Evolutionary conservation across 2,888 invertebrate species (phyloP).

Genomic region (Halictus ligatus): DNA sequence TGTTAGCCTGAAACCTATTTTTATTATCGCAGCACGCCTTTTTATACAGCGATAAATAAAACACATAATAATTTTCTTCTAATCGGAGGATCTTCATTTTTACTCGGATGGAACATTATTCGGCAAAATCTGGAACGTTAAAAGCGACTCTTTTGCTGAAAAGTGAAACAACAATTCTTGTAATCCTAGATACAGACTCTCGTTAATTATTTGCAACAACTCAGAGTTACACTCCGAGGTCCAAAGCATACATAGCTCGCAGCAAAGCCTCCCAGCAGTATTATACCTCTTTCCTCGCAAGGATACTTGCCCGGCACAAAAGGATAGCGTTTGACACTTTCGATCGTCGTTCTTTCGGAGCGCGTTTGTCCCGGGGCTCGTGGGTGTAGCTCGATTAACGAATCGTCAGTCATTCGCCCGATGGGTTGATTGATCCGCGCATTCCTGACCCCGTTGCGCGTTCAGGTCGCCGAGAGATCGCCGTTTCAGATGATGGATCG

Average conservation of each 20-base stretch:
- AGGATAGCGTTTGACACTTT: background rate
- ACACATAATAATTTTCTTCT: background rate
- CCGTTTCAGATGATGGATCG: slow-evolving; percentile 58
- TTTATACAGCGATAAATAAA: background rate
- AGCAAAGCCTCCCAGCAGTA: background rate
- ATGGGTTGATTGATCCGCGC: slow-evolving; percentile 55
- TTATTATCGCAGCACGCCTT: background rate
- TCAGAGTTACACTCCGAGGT: no score
- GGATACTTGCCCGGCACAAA: accelerated
- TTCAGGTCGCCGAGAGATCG: slow-evolving; percentile 33
- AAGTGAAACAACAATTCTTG: no score
- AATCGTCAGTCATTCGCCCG: slow-evolving; percentile 50
- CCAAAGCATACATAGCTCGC: no score
- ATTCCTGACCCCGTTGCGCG: slow-evolving; percentile 47
- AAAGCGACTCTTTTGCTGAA: no score
- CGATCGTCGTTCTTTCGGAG: background rate
- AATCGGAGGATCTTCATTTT: background rate
- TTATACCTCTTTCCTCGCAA: no score
- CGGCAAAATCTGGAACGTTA: no score
- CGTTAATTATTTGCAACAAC: no score
- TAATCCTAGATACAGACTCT: no score
- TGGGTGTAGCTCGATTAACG: slow-evolving; percentile 52
- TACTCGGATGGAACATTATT: no score
- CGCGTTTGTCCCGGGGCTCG: background rate
- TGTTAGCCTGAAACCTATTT: background rate